Base-by-base conservation (phyloP, 1,140 invertebrate genomes). In the Drosophila arawakana region DNA sequence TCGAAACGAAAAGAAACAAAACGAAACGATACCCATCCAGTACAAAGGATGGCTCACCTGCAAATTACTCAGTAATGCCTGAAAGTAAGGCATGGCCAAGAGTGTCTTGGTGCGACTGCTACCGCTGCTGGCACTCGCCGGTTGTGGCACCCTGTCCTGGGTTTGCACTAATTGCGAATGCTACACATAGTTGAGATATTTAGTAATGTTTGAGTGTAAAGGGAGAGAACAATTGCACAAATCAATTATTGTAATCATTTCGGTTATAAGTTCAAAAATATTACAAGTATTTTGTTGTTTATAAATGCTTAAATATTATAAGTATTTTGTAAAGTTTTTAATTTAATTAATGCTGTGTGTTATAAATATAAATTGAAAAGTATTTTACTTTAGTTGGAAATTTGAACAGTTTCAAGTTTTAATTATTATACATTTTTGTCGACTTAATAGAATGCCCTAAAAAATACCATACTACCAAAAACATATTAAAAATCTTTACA, bases 31-130 rank as follows among this genome's bases (percentile, higher is more conserved):
- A 68, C 21, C 54, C 49, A 67, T 18, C 55, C 50, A 68, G 68
- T 69, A 13, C 50, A 62, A 59, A 43, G 46, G 37, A 73, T 54
- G 46, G 61, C 94, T 95, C 94, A 96, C 96, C 95, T 96, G 95
- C 73, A 96, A 91, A 91, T 95, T 95, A 81, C 95, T 94, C 76
- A 96, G 94, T 89, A 96, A 93, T 85, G 94, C 94, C 92, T 94
- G 95, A 84, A 96, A 94, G 91, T 95, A 94, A 61, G 95, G 95
- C 92, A 95, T 93, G 77, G 94, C 93, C 67, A 92, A 68, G 39
- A 92, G 66, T 34, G 89, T 84, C 58, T 81, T 91, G 58, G 90
- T 86, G 66, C 95, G 93, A 73, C 94, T 94, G 74, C 94, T 93
- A 52, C 95, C 95, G 82, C 94, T 93, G 76, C 94, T 93, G 73